These are phyloP conservation scores for Hippocampus guttulatus DNA, from an alignment of 2,113 vertebrate genomes.

Conservation along the genomic window DNA sequence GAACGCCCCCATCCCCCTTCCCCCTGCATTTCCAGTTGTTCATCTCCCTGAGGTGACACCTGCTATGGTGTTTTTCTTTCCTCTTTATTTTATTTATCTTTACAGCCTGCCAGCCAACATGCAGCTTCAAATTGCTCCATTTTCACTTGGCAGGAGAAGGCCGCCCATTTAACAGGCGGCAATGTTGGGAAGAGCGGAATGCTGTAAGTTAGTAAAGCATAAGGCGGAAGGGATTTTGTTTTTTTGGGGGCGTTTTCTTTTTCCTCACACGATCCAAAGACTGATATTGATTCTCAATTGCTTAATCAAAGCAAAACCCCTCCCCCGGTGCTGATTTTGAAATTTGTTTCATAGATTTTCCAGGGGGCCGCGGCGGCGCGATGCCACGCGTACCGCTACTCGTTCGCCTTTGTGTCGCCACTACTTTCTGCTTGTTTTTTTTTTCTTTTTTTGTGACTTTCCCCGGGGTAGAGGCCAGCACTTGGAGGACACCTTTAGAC, in stretches of 20 bases:
- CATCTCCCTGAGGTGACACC: conserved; percentile 61
- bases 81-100: conserved; percentile 46
- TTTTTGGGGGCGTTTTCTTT: background rate
- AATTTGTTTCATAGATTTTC: conserved; percentile 36
- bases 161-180: conserved; percentile 52
- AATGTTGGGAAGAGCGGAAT: conserved; percentile 26
- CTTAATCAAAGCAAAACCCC: conserved; percentile 7
- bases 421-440: conserved; percentile 34
- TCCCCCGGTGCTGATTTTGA: conserved; percentile 18
- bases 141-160: conserved; percentile 62
- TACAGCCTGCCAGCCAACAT: conserved; percentile 59
- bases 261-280: background rate
- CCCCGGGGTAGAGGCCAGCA: conserved; percentile 49
- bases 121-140: conserved; percentile 63
- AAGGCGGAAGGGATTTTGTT: conserved; percentile 18
- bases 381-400: conserved; percentile 3
- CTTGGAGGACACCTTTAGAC: conserved; percentile 48
- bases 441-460: conserved; percentile 18
- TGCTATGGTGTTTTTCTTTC: conserved; percentile 25
- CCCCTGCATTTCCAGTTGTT: conserved; percentile 63
- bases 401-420: conserved; percentile 23
- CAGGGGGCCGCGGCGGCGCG: background rate
- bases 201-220: conserved; percentile 18
- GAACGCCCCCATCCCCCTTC: conserved; percentile 41
- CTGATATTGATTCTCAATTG: conserved; percentile 8